Conservation (phyloP, 2,797 vertebrate genomes). For the Cirrhinus mrigala region DNA sequence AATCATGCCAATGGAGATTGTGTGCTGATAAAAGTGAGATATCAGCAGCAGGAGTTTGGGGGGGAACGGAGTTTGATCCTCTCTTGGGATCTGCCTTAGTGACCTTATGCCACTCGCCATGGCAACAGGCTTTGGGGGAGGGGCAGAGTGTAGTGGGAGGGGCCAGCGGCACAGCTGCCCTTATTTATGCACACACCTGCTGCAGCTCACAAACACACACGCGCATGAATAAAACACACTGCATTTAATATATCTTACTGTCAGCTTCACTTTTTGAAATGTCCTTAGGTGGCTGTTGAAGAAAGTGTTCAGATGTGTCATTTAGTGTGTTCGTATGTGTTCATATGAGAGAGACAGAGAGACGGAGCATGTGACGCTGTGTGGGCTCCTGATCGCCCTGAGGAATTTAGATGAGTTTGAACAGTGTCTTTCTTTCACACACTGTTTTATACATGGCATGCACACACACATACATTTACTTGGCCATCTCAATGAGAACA, state of each 20-base stretch:
- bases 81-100: constrained; percentile 57
- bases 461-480: neutral
- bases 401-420: constrained; percentile 45
- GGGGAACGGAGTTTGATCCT: constrained; percentile 17
- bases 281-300: neutral
- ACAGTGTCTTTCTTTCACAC: constrained; percentile 41
- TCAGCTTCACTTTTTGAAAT: neutral
- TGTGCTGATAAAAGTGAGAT: constrained; percentile 31
- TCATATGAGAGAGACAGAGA: neutral
- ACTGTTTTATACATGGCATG: neutral
- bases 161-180: constrained; percentile 54
- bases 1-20: constrained; percentile 21
- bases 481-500: neutral
- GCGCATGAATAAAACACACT: neutral
- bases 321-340: neutral
- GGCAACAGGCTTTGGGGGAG: constrained; percentile 56
- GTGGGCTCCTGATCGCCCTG: constrained; percentile 26
- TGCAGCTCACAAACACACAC: constrained; percentile 30
- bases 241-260: constrained; percentile 1
- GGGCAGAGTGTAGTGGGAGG: constrained; percentile 44
- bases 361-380: constrained; percentile 6
- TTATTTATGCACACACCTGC: constrained; percentile 63
- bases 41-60: constrained; percentile 38
- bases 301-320: neutral
- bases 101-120: constrained; percentile 65